Percentiles rank a stretch among this genome's conserved stretches.
Evolutionary conservation across 2,797 vertebrate genomes (phyloP).

Genomic region (Pseudomugil tenellus): DNA sequence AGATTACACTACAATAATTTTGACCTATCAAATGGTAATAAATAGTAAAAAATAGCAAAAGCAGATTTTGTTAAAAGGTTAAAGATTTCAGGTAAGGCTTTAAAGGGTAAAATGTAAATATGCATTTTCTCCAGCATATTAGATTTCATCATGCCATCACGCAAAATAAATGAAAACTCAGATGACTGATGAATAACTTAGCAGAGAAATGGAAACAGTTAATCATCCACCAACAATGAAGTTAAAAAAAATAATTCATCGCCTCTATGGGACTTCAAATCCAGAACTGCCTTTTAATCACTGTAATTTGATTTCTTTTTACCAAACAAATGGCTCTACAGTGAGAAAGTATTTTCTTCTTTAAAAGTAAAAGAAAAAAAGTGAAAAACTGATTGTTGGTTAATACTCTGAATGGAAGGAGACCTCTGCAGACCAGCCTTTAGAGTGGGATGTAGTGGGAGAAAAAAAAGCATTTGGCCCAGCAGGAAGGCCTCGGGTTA

Average conservation of each 20-base stretch:
- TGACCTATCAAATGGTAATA: too few relatives aligned
- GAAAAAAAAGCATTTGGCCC: constrained; percentile 30
- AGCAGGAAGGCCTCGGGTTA: constrained; percentile 49
- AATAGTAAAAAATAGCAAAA: too few relatives aligned
- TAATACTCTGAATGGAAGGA: background rate
- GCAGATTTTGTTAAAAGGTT: too few relatives aligned
- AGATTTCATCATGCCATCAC: background rate
- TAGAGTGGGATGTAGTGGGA: background rate
- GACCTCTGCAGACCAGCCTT: background rate
- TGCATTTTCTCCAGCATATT: background rate
- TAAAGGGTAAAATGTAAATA: too few relatives aligned
- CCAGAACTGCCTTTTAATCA: background rate
- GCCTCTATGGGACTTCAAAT: constrained; percentile 4
- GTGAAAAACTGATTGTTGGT: constrained; percentile 16
- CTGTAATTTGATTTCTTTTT: background rate
- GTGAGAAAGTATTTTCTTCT: background rate
- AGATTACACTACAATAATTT: too few relatives aligned
- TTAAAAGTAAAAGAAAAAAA: background rate
- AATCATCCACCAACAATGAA: constrained; percentile 9
- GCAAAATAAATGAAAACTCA: background rate
- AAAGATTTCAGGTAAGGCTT: too few relatives aligned
- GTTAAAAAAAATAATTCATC: constrained; percentile 10
- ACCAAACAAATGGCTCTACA: constrained; percentile 4
- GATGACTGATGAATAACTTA: background rate
- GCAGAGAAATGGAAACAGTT: background rate